Conservation (phyloP, 1,140 invertebrate genomes). For the Drosophila malerkotliana region DNA sequence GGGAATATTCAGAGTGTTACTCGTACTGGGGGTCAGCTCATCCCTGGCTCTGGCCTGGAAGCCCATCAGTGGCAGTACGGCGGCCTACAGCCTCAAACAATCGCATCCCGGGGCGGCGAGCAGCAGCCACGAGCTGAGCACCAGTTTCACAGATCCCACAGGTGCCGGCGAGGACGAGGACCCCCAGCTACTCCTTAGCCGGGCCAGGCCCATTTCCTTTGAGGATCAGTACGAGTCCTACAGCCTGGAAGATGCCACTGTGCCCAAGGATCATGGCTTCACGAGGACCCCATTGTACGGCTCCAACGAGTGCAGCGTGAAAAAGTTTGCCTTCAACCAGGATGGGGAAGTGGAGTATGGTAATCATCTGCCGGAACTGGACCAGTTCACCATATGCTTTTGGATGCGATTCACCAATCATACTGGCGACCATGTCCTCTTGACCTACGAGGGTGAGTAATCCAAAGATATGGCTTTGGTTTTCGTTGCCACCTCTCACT, state of each 20-base stretch:
- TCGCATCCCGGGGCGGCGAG: slow-evolving; percentile 75
- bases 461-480: not conserved
- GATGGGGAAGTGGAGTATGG: slow-evolving; percentile 87
- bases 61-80: slow-evolving; percentile 58
- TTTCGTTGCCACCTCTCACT: not conserved
- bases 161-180: not conserved
- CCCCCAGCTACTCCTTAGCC: not conserved
- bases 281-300: slow-evolving; percentile 44
- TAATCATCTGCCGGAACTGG: slow-evolving; percentile 88
- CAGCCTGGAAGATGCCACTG: slow-evolving; percentile 43
- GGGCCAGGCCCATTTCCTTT: slow-evolving; percentile 39
- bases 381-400: slow-evolving; percentile 92
- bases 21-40: slow-evolving; percentile 10
- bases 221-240: slow-evolving; percentile 69
- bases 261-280: slow-evolving; percentile 19
- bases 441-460: slow-evolving; percentile 91
- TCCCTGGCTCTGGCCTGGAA: slow-evolving; percentile 62
- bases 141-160: slow-evolving; percentile 45
- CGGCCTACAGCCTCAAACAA: slow-evolving; percentile 73
- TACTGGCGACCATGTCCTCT: slow-evolving; percentile 90
- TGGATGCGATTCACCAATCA: slow-evolving; percentile 93
- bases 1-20: not conserved
- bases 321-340: slow-evolving; percentile 83
- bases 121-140: slow-evolving; percentile 63
- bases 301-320: slow-evolving; percentile 71